These are phyloP conservation scores for Luffia ferchaultella DNA, from an alignment of 2,888 invertebrate genomes.

Conservation along the genomic window DNA sequence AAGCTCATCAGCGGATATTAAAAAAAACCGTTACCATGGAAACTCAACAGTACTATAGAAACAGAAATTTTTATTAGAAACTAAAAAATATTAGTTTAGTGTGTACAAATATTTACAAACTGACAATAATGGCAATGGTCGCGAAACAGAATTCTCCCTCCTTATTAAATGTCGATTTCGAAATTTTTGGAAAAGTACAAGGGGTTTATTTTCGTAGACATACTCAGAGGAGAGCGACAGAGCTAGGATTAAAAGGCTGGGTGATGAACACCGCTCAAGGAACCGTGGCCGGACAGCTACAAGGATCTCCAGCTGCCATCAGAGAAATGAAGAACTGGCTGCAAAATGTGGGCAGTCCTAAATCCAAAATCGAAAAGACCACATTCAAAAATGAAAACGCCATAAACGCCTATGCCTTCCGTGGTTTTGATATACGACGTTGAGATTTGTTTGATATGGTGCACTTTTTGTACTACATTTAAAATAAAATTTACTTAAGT, in stretches of 20 bases:
- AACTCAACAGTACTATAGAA: background rate
- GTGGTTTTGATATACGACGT: constrained; percentile 55
- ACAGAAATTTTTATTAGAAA: background rate
- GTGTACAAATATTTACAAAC: background rate
- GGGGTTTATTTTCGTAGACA: constrained; percentile 67
- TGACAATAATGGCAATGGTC: background rate
- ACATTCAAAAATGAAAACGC: constrained; percentile 70
- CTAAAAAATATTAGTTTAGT: background rate
- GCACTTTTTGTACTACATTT: background rate
- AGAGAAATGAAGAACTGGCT: constrained; percentile 70
- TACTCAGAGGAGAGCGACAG: constrained; percentile 69
- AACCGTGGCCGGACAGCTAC: constrained; percentile 73
- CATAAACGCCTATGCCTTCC: constrained; percentile 47
- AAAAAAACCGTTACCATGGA: no score
- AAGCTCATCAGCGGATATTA: no score
- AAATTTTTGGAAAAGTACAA: constrained; percentile 70
- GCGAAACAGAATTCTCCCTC: constrained; percentile 10
- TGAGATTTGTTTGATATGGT: constrained; percentile 16
- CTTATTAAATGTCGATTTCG: constrained; percentile 52
- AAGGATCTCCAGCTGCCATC: constrained; percentile 65
- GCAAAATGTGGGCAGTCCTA: constrained; percentile 71
- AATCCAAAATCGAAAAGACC: constrained; percentile 71
- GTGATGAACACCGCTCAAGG: constrained; percentile 76
- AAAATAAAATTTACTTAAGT: background rate
- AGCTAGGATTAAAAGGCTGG: constrained; percentile 74